phyloP scores from a whole-genome alignment of 1,140 invertebrate genomes.

The Drosophila grimshawi region DNA sequence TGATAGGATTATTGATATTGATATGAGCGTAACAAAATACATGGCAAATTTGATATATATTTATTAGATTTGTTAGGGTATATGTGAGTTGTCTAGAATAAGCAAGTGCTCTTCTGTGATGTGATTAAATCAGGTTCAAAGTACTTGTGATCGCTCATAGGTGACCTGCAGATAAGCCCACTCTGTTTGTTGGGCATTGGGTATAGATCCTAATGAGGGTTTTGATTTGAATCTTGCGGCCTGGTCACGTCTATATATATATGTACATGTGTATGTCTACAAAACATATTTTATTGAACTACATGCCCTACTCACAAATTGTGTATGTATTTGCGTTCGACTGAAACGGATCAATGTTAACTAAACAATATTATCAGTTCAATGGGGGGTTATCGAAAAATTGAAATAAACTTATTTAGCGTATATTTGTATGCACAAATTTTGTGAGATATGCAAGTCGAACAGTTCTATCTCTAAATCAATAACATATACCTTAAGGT shows the following conservation, averaged over 20 bases:
- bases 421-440: not conserved
- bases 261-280: not conserved
- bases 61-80: not conserved
- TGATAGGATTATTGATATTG: too few relatives aligned
- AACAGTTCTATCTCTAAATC: too few relatives aligned
- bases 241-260: not conserved
- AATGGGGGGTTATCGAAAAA: too few relatives aligned
- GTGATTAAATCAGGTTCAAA: slow-evolving; percentile 27
- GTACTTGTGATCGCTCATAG: slow-evolving; percentile 7
- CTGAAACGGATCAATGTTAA: too few relatives aligned
- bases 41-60: not conserved
- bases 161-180: slow-evolving; percentile 24
- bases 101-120: slow-evolving; percentile 3
- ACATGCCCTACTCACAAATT: slow-evolving; percentile 2
- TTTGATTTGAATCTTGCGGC: slow-evolving; percentile 15
- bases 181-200: not conserved
- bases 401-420: too few relatives aligned
- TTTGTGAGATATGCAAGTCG: too few relatives aligned
- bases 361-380: too few relatives aligned
- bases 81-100: not conserved
- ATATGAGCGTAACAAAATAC: too few relatives aligned
- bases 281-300: slow-evolving; percentile 28
- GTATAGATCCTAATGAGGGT: not conserved
- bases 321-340: not conserved
- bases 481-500: too few relatives aligned